phyloP scores from a whole-genome alignment of 2,888 invertebrate genomes.

The Proisotoma minuta region DNA sequence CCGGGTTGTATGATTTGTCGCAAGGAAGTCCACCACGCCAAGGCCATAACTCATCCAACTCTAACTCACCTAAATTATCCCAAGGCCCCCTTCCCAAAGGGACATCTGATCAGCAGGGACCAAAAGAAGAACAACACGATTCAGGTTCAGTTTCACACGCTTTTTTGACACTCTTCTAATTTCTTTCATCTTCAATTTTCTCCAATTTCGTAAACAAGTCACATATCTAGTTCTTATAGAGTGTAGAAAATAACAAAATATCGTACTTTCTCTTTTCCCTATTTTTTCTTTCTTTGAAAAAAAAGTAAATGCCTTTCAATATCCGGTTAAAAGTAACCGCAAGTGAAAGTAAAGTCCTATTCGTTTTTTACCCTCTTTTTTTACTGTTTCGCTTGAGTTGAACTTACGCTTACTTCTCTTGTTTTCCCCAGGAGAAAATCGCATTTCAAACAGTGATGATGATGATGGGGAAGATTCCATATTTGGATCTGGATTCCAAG shows the following conservation, averaged over 20 bases:
- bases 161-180: slow-evolving; percentile 7
- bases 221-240: too few species aligned
- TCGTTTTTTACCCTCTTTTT: too few species aligned
- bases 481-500: slow-evolving; percentile 62
- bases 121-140: slow-evolving; percentile 8
- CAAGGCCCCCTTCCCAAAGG: neutral
- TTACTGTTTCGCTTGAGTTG: neutral
- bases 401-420: neutral
- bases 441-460: neutral
- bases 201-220: neutral
- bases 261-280: too few species aligned
- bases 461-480: slow-evolving; percentile 11
- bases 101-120: neutral
- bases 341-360: too few species aligned
- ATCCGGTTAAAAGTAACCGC: too few species aligned
- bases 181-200: slow-evolving; percentile 4
- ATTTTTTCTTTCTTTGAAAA: too few species aligned
- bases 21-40: neutral
- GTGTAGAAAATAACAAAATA: too few species aligned
- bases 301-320: too few species aligned
- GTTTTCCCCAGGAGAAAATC: neutral
- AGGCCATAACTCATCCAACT: slow-evolving; percentile 10
- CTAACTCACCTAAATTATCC: neutral
- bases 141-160: neutral
- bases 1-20: slow-evolving; percentile 47